Evolutionary conservation across 2,888 invertebrate species (phyloP), one percentile per base, ranked within the genome.

Genomic region (Meta bourneti): DNA sequence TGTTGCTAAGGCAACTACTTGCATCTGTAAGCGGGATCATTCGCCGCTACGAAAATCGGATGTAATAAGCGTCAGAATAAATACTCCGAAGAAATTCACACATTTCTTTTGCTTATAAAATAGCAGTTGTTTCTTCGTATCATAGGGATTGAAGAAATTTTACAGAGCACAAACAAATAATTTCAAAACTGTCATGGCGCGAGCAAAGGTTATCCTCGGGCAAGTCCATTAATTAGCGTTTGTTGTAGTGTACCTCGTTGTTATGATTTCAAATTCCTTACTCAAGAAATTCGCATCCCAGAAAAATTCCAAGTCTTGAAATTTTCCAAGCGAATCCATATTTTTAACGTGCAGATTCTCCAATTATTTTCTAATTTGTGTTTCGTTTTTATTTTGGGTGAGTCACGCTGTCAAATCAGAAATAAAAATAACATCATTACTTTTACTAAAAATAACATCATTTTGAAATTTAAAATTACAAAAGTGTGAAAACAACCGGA

Each of bases 151-250:
- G 61, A 16, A 9, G 9, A 61, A 61, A 11, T 61, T 61, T 61
- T 9, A 20, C 72, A 71, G 19, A 49, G 71, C 48, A 19, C 85
- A 85, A 72, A 89, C 71, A 81, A 80, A 85, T 69, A 72, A 90
- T 90, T 84, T 69, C 74, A 80, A 90, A 80, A 91, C 91, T 91
- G 91, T 91, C 91, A 91, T 91, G 91, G 91, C 91, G 91, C 80
- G 78, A 84, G 78, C 83, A 91, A 89, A 91, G 91, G 91, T 89
- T 91, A 91, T 88, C 88, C 88, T 84, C 91, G 91, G 91, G 75
- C 88, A 91, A 87, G 70, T 87, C 51, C 80, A 87, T 91, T 83
- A 91, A 91, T 91, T 86, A 86, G 81, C 70, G 52, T 13, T 54
- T 88, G 81, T 87, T 80, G 78, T 52, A 34, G 34, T 34, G 34